Conservation (phyloP, 2,113 vertebrate species). For the Gasterosteus nipponicus region DNA sequence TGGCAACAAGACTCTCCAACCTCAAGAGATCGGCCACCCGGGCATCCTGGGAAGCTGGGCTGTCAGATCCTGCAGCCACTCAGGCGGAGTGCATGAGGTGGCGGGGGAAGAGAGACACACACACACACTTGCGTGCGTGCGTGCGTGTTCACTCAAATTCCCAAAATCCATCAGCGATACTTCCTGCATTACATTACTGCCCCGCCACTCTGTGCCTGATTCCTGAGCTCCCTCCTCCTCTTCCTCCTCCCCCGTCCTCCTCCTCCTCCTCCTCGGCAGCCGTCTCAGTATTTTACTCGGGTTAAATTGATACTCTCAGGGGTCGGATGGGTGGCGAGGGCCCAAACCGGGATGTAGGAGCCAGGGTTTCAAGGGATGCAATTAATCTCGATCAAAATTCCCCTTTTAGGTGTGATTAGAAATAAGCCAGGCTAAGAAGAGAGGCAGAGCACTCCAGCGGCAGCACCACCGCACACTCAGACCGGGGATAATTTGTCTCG, state of each 20-base stretch:
- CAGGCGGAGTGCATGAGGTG: conserved; percentile 56
- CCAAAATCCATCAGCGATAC: conserved; percentile 59
- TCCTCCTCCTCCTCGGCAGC: conserved; percentile 42
- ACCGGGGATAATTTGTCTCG: conserved; percentile 70
- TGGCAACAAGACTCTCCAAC: conserved; percentile 74
- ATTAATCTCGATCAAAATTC: conserved; percentile 74
- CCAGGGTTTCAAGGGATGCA: conserved; percentile 62
- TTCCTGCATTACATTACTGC: conserved; percentile 39
- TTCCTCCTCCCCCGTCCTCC: not conserved
- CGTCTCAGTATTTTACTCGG: conserved; percentile 45
- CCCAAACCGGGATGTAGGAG: conserved; percentile 45
- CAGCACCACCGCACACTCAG: conserved; percentile 32
- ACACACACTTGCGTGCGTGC: not conserved
- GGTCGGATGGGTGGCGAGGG: conserved; percentile 44
- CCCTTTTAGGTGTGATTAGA: conserved; percentile 71
- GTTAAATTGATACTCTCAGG: conserved; percentile 73
- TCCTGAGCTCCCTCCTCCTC: conserved; percentile 15
- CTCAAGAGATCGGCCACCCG: conserved; percentile 57
- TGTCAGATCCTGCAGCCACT: conserved; percentile 75
- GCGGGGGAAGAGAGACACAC: conserved; percentile 32
- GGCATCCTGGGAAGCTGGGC: conserved; percentile 72
- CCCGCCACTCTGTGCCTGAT: conserved; percentile 50
- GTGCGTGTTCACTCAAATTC: conserved; percentile 54
- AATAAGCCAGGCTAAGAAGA: conserved; percentile 43
- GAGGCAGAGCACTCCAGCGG: conserved; percentile 35